Base-by-base conservation (phyloP, 2,888 invertebrate genomes). In the Amphipyra tragopoginis region DNA sequence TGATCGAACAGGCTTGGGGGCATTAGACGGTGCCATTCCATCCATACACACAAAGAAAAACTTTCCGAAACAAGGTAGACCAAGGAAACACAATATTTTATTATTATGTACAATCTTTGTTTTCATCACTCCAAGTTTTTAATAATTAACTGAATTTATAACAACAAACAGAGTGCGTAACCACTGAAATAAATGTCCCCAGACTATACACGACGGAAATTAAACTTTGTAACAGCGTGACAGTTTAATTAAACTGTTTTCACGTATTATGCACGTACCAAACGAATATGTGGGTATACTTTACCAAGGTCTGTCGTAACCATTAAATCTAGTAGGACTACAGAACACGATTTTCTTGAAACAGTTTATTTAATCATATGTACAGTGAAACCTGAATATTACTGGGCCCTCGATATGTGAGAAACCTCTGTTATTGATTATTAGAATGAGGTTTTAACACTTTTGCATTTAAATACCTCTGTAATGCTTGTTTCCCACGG, bases 221-320 rank as follows among this genome's bases (percentile, higher is more conserved):
- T 80, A 81, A 81, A 81, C 76, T 75, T 79, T 59, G 62, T 51
- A 58, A 75, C 72, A 65, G 59, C 59, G 36, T 59, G 67, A 65
- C 75, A 67, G 61, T 67, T 81, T 80, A 80, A 81, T 83, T 83
- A 81, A 81, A 63, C 55, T 58, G 60, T 65, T 71, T 66, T 57
- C 68, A 68, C 70, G 50, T 67, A 66, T 67, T 58, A 72, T 57
- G 52, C 39, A 59, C 56, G 57, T 47, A 54, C 40, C 43, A 51
- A 50, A 56, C 34, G 40, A 14, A 43, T 33, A 39, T 15, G 15
- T 36, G 36, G 36, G 9, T 34, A 11, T 34, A 48, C 34, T 44
- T 44, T 10, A 36, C 8, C 8, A 8, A 36, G 10, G 36, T 36
- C 36, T 36, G 36, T 4, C 10, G 5, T 36, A 10, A 36, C 10